Conservation (phyloP, 1,140 invertebrate species). For the Procambarus virginalis region DNA sequence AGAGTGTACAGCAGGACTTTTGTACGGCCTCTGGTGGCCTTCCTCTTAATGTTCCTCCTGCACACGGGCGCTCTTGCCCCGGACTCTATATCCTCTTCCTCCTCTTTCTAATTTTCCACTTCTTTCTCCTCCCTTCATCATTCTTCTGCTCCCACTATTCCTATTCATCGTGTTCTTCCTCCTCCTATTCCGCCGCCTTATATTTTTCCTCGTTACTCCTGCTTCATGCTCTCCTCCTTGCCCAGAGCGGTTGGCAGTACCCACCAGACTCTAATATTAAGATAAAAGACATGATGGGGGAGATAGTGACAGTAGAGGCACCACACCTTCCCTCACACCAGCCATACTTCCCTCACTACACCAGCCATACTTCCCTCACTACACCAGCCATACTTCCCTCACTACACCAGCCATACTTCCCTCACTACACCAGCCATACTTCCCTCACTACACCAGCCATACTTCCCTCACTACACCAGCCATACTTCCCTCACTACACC, state of each 20-base stretch:
- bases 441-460: too few relatives aligned
- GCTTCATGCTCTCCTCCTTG: slow-evolving; percentile 9
- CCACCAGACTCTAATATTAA: slow-evolving; percentile 33
- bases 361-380: too few relatives aligned
- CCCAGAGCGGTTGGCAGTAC: neutral
- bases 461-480: too few relatives aligned
- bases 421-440: too few relatives aligned
- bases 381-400: too few relatives aligned
- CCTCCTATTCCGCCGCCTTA: neutral
- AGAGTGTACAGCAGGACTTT: neutral
- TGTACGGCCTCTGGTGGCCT: neutral
- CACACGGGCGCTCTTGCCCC: too few relatives aligned
- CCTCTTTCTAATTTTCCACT: neutral
- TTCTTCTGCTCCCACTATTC: neutral
- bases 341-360: too few relatives aligned
- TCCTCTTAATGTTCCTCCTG: neutral
- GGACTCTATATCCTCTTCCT: neutral
- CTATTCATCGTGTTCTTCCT: neutral
- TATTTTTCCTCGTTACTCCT: neutral
- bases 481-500: too few relatives aligned
- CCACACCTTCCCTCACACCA: too few relatives aligned
- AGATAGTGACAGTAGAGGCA: slow-evolving; percentile 41
- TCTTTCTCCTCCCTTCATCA: neutral
- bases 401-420: too few relatives aligned
- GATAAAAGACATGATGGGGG: slow-evolving; percentile 37